Evolutionary conservation across 2,113 vertebrate genomes (phyloP), one percentile per base, ranked within the genome.

Genomic region (Clupea harengus): DNA sequence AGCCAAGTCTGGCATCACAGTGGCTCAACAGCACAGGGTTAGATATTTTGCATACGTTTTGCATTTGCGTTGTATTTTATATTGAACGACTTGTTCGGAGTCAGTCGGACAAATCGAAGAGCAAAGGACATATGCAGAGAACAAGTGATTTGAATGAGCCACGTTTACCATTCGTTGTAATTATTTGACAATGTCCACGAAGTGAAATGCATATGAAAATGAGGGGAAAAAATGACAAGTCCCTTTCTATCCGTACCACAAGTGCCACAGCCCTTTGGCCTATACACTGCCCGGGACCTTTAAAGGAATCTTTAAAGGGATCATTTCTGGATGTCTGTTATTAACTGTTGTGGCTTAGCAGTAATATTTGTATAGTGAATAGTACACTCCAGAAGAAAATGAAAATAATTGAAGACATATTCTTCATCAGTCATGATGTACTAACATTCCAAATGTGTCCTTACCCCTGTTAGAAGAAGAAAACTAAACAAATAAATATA

Each of bases 31-130:
- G 64, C 25, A n/a, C 18, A 67, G 6, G 25, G n/a, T 10, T 75
- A 78, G 72, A 18, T 78, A 39, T 78, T 78, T 78, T 39, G 17
- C 72, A 78, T 78, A 39, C 8, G 32, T 78, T 78, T 78, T 78
- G 32, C 72, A 78, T 78, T 78, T 78, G 72, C 28, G 17, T 78
- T 39, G 13, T 39, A 18, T 72, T 72, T 72, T 28, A 72, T 67
- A 67, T 28, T 3, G 3, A 28, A 25, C 8, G 1, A 10, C 25
- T 28, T 5, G 64, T 72, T 72, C 32, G 64, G 25, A 28, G 32
- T 25, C 32, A 17, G 32, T 78, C 39, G 32, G 32, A 78, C 28
- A 39, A 15, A 78, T 78, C 0, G 32, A 32, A 5, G 25, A 78
- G 17, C 28, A 78, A 32, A 39, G 39, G 39, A 28, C 13, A 0